A percentile compares a stretch with the other conserved stretches of the same genome.
phyloP scores from a whole-genome alignment of 2,113 vertebrate species.

The Scortum barcoo region DNA sequence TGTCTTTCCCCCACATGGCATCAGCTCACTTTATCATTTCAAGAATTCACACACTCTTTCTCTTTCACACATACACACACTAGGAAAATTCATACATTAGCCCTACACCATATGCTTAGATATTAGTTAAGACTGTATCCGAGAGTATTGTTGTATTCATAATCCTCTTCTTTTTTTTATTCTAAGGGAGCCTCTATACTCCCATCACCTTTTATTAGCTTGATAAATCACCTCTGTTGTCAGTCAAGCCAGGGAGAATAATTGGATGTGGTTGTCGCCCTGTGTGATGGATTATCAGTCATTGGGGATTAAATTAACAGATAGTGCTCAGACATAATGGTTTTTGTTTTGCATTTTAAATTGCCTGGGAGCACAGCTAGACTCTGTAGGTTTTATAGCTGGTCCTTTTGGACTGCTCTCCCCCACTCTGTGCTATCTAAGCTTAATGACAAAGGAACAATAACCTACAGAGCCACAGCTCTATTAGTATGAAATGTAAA shows the following conservation, averaged over 20 bases:
- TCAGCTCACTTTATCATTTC: slow-evolving; percentile 69
- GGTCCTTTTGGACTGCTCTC: slow-evolving; percentile 85
- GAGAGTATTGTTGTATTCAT: slow-evolving; percentile 76
- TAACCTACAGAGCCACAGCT: slow-evolving; percentile 51
- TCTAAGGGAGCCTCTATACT: slow-evolving; percentile 90
- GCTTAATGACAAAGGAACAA: slow-evolving; percentile 72
- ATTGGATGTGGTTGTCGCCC: slow-evolving; percentile 99
- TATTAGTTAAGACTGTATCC: slow-evolving; percentile 92
- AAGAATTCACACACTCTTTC: slow-evolving; percentile 45
- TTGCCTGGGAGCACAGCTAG: slow-evolving; percentile 94
- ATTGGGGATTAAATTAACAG: slow-evolving; percentile 99
- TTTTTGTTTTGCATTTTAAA: slow-evolving; percentile 99
- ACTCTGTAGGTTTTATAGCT: slow-evolving; percentile 91
- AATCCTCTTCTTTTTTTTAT: slow-evolving; percentile 86
- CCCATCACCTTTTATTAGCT: slow-evolving; percentile 99
- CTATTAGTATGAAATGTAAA: slow-evolving; percentile 62
- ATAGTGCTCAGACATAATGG: slow-evolving; percentile 99
- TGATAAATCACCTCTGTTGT: slow-evolving; percentile 99
- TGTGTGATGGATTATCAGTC: slow-evolving; percentile 99
- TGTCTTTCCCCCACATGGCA: slow-evolving; percentile 75
- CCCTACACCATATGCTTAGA: slow-evolving; percentile 71
- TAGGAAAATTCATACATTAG: slow-evolving; percentile 57
- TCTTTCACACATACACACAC: slow-evolving; percentile 47
- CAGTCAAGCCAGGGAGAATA: slow-evolving; percentile 99
- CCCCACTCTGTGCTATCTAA: slow-evolving; percentile 27